These are phyloP conservation scores for Pachyuromys duprasi DNA, from an alignment of 2,797 vertebrate species.

Conservation along the genomic window DNA sequence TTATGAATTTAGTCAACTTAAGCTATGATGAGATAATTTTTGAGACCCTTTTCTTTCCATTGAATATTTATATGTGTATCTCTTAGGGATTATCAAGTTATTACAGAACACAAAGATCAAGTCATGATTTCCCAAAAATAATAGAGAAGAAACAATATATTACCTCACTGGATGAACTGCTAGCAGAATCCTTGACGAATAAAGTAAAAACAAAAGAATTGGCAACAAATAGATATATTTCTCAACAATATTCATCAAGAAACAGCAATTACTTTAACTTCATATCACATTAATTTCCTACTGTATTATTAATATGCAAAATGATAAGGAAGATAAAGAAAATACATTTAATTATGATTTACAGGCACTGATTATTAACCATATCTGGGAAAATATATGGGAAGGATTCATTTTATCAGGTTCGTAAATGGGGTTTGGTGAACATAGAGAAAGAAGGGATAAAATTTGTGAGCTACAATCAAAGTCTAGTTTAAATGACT, in stretches of 20 bases:
- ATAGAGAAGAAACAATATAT: not conserved
- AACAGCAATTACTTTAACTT: not conserved
- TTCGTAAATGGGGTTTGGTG: not conserved
- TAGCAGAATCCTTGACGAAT: not conserved
- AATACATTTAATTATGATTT: not conserved
- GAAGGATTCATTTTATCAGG: not conserved
- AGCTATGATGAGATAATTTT: not conserved
- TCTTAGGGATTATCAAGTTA: not conserved
- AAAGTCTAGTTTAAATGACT: not conserved
- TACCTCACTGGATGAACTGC: constrained; percentile 53
- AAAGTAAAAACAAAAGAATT: not conserved
- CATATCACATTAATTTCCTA: not conserved
- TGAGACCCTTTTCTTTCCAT: not conserved
- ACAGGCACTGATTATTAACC: not conserved
- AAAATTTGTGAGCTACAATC: not conserved
- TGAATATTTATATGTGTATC: not conserved
- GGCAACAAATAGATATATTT: not conserved
- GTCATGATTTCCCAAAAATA: not conserved
- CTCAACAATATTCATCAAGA: not conserved
- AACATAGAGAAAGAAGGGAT: not conserved
- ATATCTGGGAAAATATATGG: not conserved
- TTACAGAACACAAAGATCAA: not conserved
- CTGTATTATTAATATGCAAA: not conserved
- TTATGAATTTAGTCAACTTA: not conserved
- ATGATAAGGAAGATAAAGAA: not conserved